Conservation (phyloP, 2,888 invertebrate species). For the Hydraecia micacea region DNA sequence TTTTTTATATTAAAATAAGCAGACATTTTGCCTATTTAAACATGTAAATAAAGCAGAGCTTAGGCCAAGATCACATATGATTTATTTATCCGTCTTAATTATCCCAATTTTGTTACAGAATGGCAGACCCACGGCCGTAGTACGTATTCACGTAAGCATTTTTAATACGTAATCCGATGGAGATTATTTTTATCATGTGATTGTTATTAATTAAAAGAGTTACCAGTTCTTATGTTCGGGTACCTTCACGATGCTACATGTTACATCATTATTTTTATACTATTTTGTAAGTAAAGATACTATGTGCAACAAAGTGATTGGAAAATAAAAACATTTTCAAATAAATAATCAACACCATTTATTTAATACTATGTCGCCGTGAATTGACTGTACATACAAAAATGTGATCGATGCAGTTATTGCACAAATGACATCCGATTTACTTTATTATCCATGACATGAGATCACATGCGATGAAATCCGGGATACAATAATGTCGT, state of each 20-base stretch:
- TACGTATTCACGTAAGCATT: slow-evolving; percentile 61
- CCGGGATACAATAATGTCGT: slow-evolving; percentile 80
- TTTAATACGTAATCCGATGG: slow-evolving; percentile 62
- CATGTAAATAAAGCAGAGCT: too few species aligned
- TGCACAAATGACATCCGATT: slow-evolving; percentile 79
- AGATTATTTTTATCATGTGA: slow-evolving; percentile 63
- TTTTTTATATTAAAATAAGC: not conserved
- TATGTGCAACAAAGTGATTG: not conserved
- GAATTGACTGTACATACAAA: slow-evolving; percentile 78
- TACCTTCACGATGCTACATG: slow-evolving; percentile 33
- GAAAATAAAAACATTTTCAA: slow-evolving; percentile 66
- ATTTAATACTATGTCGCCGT: slow-evolving; percentile 84
- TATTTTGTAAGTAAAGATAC: slow-evolving; percentile 36
- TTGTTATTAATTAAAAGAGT: slow-evolving; percentile 50
- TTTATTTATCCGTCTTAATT: not conserved
- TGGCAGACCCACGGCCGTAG: slow-evolving; percentile 84
- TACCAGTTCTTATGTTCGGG: slow-evolving; percentile 39
- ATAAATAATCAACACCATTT: slow-evolving; percentile 85
- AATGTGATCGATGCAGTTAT: slow-evolving; percentile 83
- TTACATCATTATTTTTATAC: slow-evolving; percentile 46
- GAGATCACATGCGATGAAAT: slow-evolving; percentile 85
- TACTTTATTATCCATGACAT: slow-evolving; percentile 72
- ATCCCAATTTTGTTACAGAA: slow-evolving; percentile 77
- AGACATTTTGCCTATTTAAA: not conserved
- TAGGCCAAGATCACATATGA: not conserved